These are phyloP conservation scores for Cheumatopsyche charites DNA, from an alignment of 1,140 invertebrate genomes.

Conservation along the genomic window DNA sequence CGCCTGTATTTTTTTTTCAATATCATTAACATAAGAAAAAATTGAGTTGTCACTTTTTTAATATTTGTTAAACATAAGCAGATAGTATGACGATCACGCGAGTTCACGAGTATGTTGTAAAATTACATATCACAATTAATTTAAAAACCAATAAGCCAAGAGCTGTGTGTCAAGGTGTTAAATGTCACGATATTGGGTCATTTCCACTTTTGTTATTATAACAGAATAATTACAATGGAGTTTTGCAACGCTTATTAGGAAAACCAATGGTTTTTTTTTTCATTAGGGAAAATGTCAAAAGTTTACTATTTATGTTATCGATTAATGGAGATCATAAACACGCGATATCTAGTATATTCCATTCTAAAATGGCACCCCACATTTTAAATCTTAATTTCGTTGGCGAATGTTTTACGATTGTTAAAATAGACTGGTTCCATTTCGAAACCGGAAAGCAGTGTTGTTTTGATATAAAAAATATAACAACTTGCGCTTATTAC, in stretches of 20 bases:
- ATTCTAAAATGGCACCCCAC: not conserved
- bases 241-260: constrained; percentile 6
- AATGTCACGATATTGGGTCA: constrained; percentile 24
- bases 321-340: not conserved
- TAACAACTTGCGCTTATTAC: no score
- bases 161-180: constrained; percentile 29
- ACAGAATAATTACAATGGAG: not conserved
- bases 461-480: no score
- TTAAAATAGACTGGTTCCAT: no score
- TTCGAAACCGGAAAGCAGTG: no score
- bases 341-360: not conserved
- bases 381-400: no score
- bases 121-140: constrained; percentile 13
- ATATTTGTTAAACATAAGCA: not conserved
- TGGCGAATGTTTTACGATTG: no score
- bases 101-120: not conserved
- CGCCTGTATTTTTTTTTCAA: not conserved
- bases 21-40: not conserved
- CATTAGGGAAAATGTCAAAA: constrained; percentile 6
- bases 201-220: constrained; percentile 10
- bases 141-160: constrained; percentile 12
- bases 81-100: not conserved
- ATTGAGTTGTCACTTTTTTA: not conserved
- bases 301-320: not conserved
- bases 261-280: not conserved